Evolutionary conservation across 2,797 vertebrate species (phyloP).

Genomic region (Myripristis murdjan): DNA sequence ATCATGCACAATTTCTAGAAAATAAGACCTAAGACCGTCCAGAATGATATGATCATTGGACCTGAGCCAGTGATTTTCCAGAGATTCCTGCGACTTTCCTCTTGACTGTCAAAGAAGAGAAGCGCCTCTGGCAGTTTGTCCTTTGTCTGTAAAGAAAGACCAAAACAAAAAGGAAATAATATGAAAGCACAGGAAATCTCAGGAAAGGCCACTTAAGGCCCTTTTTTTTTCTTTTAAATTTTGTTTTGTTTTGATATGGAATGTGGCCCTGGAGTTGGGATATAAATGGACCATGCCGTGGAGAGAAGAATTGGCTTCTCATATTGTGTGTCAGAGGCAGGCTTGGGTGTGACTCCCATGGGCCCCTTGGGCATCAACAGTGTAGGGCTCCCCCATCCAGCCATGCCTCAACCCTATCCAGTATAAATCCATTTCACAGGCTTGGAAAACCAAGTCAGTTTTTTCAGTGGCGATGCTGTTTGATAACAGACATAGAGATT

Average conservation of each 20-base stretch:
- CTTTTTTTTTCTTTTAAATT: background rate
- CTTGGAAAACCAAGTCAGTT: background rate
- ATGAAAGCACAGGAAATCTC: background rate
- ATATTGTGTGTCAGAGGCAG: background rate
- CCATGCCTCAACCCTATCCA: background rate
- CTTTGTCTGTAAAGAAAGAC: background rate
- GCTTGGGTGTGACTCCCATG: background rate
- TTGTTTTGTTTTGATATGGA: background rate
- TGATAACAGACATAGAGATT: background rate
- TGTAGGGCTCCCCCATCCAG: background rate
- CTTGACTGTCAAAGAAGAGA: background rate
- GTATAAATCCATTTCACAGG: background rate
- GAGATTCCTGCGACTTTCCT: no score
- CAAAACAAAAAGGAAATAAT: background rate
- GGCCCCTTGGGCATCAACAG: background rate
- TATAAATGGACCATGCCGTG: background rate
- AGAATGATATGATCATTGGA: no score
- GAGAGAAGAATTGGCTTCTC: constrained; percentile 3
- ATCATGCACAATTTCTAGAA: no score
- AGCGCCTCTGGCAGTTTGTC: no score
- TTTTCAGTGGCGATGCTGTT: background rate
- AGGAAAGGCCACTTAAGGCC: background rate
- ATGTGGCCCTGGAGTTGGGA: background rate
- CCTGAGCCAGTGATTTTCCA: no score
- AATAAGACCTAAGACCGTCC: no score